phyloP scores from a whole-genome alignment of 2,113 vertebrate species.

The Leucosticte australis region DNA sequence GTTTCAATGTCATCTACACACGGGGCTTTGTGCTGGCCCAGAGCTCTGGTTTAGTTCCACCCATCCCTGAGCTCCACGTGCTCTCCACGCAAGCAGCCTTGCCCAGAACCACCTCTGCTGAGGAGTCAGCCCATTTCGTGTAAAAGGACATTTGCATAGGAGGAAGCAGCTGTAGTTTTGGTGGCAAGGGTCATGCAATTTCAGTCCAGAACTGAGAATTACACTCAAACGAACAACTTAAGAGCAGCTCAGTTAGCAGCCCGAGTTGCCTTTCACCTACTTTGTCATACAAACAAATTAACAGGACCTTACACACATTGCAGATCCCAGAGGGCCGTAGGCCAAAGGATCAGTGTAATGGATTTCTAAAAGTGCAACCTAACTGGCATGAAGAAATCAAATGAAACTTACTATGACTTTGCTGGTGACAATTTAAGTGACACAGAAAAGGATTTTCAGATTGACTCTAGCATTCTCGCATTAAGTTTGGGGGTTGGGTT shows the following conservation, averaged over 20 bases:
- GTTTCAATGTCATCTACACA: background rate
- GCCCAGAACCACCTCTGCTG: background rate
- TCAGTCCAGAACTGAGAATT: background rate
- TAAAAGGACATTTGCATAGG: background rate
- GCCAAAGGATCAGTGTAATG: background rate
- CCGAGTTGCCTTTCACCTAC: background rate
- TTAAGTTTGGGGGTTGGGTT: rapidly evolving
- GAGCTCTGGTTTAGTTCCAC: background rate
- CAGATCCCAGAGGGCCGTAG: background rate
- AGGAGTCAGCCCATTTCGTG: background rate
- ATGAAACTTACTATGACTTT: background rate
- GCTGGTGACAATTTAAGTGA: background rate
- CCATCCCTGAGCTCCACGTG: background rate
- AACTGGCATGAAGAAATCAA: background rate
- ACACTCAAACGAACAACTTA: background rate
- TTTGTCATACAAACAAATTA: background rate
- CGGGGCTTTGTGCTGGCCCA: background rate
- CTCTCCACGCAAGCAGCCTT: background rate
- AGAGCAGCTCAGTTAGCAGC: background rate
- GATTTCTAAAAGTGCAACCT: background rate
- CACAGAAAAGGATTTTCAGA: background rate
- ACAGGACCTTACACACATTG: background rate
- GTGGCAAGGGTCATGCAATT: background rate
- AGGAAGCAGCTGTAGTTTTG: constrained; percentile 30
- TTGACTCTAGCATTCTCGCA: background rate